Evolutionary conservation across 2,113 vertebrate genomes (phyloP), one percentile per base, ranked within the genome.

Genomic region (Muntiacus muntjak): DNA sequence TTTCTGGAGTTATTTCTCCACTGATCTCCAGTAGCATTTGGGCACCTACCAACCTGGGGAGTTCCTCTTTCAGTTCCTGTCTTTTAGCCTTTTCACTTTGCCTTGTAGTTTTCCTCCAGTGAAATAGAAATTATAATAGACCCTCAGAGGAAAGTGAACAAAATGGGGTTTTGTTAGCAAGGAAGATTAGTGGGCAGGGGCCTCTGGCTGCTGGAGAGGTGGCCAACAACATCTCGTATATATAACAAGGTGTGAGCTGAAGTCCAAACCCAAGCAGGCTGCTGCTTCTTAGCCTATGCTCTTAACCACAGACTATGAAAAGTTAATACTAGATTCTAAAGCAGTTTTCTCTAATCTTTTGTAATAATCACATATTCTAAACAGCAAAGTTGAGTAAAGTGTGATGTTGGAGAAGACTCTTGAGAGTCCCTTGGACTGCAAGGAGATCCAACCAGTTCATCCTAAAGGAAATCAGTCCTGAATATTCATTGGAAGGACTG

Each of bases 171-270:
- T 7, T 89, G 2, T n/a, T 60, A 87, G 47, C 25, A 52, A n/a
- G 45, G 52, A 94, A 81, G 47, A 43, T 26, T 47, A 16, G 30
- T 4, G 19, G 40, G 6, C 3, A 4, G 9, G 28, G 33, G 13
- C 7, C 12, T 43, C n/a, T 71, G 71, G 28, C 23, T 28, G 4
- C 25, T 64, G 71, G 43, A 83, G 26, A 26, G 47, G 36, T 84
- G 23, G 23, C 25, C 4, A 36, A 26, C 17, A 2, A 47, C 47
- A 50, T 57, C 17, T 78, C 36, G 43, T 0, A 0, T 54, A 5
- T 10, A 58, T 55, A 47, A 30, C 23, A 33, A 85, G 33, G 10
- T 64, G 36, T 85, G 47, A 33, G 36, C 30, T 45, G 36, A 84
- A 55, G 60, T 85, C 62, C 95, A 86, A 30, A 79, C 36, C 26